A percentile compares a stretch with the other conserved stretches of the same genome.
Conservation (phyloP, 2,888 invertebrate species). For the Ophraella communa region DNA sequence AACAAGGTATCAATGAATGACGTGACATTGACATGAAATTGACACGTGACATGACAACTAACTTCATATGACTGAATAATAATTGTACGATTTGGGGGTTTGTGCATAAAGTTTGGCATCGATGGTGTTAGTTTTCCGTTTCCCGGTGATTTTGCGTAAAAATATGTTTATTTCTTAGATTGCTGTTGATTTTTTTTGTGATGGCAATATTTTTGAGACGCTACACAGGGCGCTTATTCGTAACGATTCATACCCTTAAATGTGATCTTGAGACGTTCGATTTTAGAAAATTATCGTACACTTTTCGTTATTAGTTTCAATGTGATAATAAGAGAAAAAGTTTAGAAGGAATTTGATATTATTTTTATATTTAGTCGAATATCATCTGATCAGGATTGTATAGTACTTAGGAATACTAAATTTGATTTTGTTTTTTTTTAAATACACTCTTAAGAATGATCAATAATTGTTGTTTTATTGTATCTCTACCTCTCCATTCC, state of each 20-base stretch:
- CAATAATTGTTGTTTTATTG: not conserved
- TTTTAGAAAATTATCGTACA: constrained; percentile 21
- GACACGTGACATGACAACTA: too few species aligned
- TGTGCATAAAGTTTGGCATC: too few species aligned
- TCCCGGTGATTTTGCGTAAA: too few species aligned
- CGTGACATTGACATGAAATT: too few species aligned
- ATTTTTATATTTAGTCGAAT: constrained; percentile 37
- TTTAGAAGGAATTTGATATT: constrained; percentile 39
- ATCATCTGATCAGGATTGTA: constrained; percentile 30
- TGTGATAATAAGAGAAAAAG: constrained; percentile 36
- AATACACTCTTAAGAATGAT: constrained; percentile 15
- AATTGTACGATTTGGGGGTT: too few species aligned
- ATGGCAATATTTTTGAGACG: not conserved
- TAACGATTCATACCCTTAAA: not conserved
- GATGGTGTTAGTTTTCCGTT: too few species aligned
- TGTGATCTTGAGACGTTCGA: not conserved
- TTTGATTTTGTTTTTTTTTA: constrained; percentile 30
- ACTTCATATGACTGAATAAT: too few species aligned
- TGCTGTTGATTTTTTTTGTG: too few species aligned
- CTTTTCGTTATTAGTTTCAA: constrained; percentile 36
- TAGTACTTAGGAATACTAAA: constrained; percentile 34
- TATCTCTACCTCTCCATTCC: not conserved
- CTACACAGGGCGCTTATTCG: not conserved
- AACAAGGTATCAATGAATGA: too few species aligned
- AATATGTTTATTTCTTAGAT: too few species aligned